A percentile compares a stretch with the other conserved stretches of the same genome.
Conservation (phyloP, 2,113 vertebrate species). For the Clupea harengus region DNA sequence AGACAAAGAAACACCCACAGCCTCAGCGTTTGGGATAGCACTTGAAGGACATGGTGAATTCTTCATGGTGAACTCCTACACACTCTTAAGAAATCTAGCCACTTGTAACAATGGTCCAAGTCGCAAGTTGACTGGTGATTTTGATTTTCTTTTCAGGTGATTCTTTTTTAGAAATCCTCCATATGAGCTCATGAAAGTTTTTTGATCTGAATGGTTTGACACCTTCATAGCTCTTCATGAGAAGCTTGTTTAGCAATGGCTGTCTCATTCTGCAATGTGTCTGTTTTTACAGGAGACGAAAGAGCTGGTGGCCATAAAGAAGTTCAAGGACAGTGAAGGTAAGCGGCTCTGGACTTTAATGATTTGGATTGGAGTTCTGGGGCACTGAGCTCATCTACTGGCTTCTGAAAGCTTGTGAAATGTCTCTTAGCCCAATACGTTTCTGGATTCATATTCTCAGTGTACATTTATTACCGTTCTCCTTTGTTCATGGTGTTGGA, state of each 20-base stretch:
- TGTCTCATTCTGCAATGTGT: conserved; percentile 33
- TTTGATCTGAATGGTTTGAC: background rate
- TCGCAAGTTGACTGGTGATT: background rate
- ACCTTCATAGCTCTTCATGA: background rate
- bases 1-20: background rate
- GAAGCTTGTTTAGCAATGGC: background rate
- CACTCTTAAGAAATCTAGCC: background rate
- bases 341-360: conserved; percentile 11
- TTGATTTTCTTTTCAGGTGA: background rate
- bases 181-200: background rate
- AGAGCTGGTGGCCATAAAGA: conserved; percentile 99
- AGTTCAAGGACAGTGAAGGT: conserved; percentile 99
- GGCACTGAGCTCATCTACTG: background rate
- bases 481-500: background rate
- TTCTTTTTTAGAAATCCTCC: background rate
- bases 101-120: background rate
- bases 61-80: background rate
- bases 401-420: background rate
- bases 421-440: background rate
- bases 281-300: conserved; percentile 86
- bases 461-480: background rate
- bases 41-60: background rate
- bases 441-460: background rate
- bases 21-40: background rate
- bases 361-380: background rate